Percentiles rank a stretch among this genome's conserved stretches.
These are phyloP conservation scores for Lepus townsendii DNA, from an alignment of 2,797 vertebrate species.

Conservation along the genomic window DNA sequence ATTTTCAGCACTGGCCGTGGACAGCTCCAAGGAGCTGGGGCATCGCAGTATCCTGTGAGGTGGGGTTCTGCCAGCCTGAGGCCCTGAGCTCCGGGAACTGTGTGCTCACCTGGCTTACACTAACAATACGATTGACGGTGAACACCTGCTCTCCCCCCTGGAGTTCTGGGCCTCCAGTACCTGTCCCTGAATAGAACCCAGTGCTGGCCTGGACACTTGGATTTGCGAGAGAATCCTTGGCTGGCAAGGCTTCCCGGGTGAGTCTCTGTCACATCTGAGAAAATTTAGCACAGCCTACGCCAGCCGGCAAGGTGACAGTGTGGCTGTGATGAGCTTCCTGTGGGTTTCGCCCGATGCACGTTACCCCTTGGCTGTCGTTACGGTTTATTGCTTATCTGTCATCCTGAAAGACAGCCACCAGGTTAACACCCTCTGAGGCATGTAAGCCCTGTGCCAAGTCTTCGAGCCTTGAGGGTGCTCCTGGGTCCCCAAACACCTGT, in stretches of 20 bases:
- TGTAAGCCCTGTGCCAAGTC: neutral
- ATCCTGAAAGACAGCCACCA: neutral
- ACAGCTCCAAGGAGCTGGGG: neutral
- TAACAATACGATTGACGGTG: fast-evolving
- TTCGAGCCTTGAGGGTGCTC: neutral
- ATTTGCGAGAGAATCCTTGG: neutral
- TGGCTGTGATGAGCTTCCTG: neutral
- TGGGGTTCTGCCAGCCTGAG: neutral
- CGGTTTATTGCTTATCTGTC: neutral
- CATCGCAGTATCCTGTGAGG: fast-evolving
- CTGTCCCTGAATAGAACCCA: no score
- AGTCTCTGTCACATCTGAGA: neutral
- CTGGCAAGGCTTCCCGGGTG: neutral
- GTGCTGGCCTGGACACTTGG: neutral
- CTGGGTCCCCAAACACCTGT: no score
- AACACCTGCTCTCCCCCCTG: no score
- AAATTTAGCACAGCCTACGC: no score
- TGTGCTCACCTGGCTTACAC: neutral
- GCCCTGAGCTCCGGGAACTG: fast-evolving
- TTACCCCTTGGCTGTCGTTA: neutral
- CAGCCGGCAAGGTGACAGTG: neutral
- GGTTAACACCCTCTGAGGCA: neutral
- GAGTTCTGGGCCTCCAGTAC: neutral
- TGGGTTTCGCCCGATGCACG: neutral
- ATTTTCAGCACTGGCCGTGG: neutral